Conservation (phyloP, 2,113 vertebrate genomes). For the Colius striatus region DNA sequence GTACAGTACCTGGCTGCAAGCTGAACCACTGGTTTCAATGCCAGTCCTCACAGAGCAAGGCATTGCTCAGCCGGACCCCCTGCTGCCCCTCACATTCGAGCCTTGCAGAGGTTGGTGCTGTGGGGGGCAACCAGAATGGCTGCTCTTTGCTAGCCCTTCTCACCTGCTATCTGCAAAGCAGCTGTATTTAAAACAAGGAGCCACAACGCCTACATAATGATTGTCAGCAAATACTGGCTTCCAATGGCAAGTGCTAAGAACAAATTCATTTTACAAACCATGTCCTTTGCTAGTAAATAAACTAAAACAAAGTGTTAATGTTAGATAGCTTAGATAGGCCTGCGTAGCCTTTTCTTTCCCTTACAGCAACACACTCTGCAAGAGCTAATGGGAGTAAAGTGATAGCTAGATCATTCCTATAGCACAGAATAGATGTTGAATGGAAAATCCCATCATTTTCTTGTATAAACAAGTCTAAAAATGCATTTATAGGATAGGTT, state of each 20-base stretch:
- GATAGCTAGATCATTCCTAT: slow-evolving; percentile 2
- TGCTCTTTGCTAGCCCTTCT: background rate
- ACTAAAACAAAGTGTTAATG: background rate
- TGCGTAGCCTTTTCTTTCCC: background rate
- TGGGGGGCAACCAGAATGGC: background rate
- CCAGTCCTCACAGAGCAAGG: accelerated
- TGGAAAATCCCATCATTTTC: slow-evolving; percentile 35
- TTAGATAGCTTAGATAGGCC: background rate
- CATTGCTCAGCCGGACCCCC: accelerated
- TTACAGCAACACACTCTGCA: background rate
- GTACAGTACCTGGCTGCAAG: background rate
- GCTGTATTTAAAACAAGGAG: background rate
- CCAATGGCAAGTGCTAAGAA: background rate
- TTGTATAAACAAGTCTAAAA: slow-evolving; percentile 28
- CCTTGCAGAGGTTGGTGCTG: background rate
- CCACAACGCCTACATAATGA: background rate
- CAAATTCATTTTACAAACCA: background rate
- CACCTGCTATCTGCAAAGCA: background rate
- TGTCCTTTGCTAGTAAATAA: background rate
- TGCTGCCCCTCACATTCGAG: accelerated
- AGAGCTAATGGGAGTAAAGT: background rate
- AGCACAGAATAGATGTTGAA: background rate
- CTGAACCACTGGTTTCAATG: background rate
- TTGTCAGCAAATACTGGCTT: background rate
- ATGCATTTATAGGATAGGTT: slow-evolving; percentile 18